phyloP scores from a whole-genome alignment of 64 coral and sea anemone species.

The Actinia tenebrosa region DNA sequence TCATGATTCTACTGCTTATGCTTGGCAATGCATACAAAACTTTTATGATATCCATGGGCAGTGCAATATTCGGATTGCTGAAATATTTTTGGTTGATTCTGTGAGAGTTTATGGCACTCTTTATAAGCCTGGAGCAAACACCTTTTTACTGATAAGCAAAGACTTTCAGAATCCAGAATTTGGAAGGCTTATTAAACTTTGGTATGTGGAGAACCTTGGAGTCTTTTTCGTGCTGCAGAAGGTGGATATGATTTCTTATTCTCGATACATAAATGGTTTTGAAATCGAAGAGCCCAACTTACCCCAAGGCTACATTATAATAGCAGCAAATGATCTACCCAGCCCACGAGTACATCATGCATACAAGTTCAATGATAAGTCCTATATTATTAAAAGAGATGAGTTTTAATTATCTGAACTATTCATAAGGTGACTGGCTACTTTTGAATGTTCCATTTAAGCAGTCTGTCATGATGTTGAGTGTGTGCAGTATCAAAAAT shows the following conservation, averaged over 20 bases:
- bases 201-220: constrained; percentile 1
- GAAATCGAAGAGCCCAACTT: constrained; percentile 29
- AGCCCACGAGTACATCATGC: constrained; percentile 18
- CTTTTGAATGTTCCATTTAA: no score
- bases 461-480: no score
- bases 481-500: no score
- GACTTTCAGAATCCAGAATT: constrained; percentile 33
- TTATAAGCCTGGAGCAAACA: constrained; percentile 5
- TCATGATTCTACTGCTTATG: neutral
- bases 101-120: constrained; percentile 32
- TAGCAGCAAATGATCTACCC: neutral
- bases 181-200: constrained; percentile 20
- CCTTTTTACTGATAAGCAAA: neutral
- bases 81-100: constrained; percentile 12
- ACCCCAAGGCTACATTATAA: constrained; percentile 18
- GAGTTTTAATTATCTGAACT: no score
- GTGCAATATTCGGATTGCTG: constrained; percentile 1
- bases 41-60: constrained; percentile 13
- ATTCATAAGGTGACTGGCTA: no score
- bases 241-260: constrained; percentile 6
- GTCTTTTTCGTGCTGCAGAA: constrained; percentile 18
- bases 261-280: constrained; percentile 4
- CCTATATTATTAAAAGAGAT: constrained; percentile 16
- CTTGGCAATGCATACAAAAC: neutral
- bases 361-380: constrained; percentile 17